Evolutionary conservation across 2,888 invertebrate genomes (phyloP).

Genomic region (Drosophila mercatorum): DNA sequence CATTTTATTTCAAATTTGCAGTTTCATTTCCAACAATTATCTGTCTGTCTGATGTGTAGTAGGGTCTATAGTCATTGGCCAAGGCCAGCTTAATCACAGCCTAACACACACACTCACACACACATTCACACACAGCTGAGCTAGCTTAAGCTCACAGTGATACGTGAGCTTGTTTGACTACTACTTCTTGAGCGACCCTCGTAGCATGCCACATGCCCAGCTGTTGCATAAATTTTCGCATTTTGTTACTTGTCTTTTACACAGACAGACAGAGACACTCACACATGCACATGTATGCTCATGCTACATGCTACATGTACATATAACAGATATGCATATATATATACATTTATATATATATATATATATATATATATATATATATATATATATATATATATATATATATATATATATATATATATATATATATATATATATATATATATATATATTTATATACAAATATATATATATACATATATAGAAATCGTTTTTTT

Average conservation of each 20-base stretch:
- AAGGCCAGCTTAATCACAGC: not conserved
- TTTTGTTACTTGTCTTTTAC: constrained; percentile 51
- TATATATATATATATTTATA: constrained; percentile 4
- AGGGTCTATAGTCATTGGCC: not conserved
- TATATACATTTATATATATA: constrained; percentile 1
- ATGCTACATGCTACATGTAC: not conserved
- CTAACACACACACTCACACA: not conserved
- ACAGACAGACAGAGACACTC: not conserved
- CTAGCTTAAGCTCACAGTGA: not conserved
- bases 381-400: constrained; percentile 6
- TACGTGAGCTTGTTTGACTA: not conserved
- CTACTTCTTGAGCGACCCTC: constrained; percentile 49
- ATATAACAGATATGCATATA: not conserved
- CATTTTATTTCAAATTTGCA: not conserved
- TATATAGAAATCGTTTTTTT: not conserved
- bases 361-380: not conserved
- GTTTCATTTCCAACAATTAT: not conserved
- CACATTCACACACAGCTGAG: not conserved
- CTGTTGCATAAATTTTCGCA: constrained; percentile 77
- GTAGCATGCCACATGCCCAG: constrained; percentile 52
- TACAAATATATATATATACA: not conserved
- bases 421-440: constrained; percentile 5
- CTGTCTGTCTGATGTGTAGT: not conserved
- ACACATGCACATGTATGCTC: not conserved
- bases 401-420: constrained; percentile 1